A percentile compares a stretch with the other conserved stretches of the same genome.
Evolutionary conservation across 2,888 invertebrate genomes (phyloP).

Genomic region (Drosophila acutilabella): DNA sequence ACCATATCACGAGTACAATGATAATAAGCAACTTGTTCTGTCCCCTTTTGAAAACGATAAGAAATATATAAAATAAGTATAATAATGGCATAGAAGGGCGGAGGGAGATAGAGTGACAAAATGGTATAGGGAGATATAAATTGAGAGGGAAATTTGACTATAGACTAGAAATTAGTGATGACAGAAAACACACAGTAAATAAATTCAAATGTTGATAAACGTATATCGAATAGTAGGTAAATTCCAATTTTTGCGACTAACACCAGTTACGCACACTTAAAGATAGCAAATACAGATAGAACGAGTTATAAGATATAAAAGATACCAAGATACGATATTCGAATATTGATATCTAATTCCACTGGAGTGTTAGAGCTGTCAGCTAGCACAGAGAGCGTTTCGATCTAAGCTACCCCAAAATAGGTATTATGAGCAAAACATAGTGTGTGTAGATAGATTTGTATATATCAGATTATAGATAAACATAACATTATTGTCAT

Average conservation of each 20-base stretch:
- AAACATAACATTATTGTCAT: constrained; percentile 20
- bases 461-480: constrained; percentile 11
- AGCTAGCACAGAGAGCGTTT: constrained; percentile 34
- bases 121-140: constrained; percentile 1
- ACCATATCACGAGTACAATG: constrained; percentile 52
- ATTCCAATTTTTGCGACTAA: constrained; percentile 80
- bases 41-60: constrained; percentile 3
- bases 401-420: constrained; percentile 47
- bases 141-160: constrained; percentile 25
- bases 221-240: constrained; percentile 40
- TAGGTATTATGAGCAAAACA: constrained; percentile 22
- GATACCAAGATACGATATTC: constrained; percentile 34
- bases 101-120: constrained; percentile 10
- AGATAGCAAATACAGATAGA: constrained; percentile 46
- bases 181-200: constrained; percentile 75
- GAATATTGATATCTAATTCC: constrained; percentile 34
- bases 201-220: constrained; percentile 32
- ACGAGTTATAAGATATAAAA: constrained; percentile 35
- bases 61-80: constrained; percentile 2
- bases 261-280: constrained; percentile 83
- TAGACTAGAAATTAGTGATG: constrained; percentile 77
- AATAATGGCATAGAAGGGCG: constrained; percentile 13
- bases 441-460: constrained; percentile 12
- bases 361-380: constrained; percentile 45
- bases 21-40: constrained; percentile 40